Base-by-base conservation (phyloP, 2,888 invertebrate genomes). In the Daptonema setosum region DNA sequence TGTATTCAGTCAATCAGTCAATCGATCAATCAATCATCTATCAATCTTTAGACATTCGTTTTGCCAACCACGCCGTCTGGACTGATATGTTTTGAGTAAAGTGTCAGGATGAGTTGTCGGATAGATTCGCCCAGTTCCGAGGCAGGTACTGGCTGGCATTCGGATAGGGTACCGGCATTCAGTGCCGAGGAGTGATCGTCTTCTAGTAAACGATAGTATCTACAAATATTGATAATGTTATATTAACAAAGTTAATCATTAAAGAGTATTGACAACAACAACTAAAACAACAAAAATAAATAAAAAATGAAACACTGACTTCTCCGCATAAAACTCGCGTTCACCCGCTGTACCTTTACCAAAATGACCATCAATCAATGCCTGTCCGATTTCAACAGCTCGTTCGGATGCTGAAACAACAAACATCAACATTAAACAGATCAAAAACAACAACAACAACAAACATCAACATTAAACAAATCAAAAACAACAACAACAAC, bases 111-210 rank as follows among this genome's bases (percentile, higher is more conserved):
- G 45, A 73, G 60, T 30, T 65, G 65, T n/a, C 71, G 62, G 17
- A 74, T 61, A 28, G 65, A 67, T 53, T 71, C 69, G 56, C 72
- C 73, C 54, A 72, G 63, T 51, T 70, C 67, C 28, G 65, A 65
- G 45, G 66, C 69, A 67, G 60, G 17, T 59, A 61, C 60, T 0
- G 67, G 67, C 56, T 64, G 62, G 62, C 70, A 70, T 17, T 66
- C 61, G 3, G 67, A 66, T 51, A 63, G 58, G 24, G 59, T 58
- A 25, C 69, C 69, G 25, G 65, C 61, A 62, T 74, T 74, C 25
- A 74, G 63, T 11, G 73, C 73, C 2, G 61, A 62, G n/a, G 64
- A 62, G 35, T 70, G 69, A 58, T 71, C 70, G 61, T 73, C 71
- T 56, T 73, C 73, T 24, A 69, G 57, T 24, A 72, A 63, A 28